Evolutionary conservation across 2,113 vertebrate species (phyloP), one percentile per base, ranked within the genome.

Genomic region (Talpa occidentalis): DNA sequence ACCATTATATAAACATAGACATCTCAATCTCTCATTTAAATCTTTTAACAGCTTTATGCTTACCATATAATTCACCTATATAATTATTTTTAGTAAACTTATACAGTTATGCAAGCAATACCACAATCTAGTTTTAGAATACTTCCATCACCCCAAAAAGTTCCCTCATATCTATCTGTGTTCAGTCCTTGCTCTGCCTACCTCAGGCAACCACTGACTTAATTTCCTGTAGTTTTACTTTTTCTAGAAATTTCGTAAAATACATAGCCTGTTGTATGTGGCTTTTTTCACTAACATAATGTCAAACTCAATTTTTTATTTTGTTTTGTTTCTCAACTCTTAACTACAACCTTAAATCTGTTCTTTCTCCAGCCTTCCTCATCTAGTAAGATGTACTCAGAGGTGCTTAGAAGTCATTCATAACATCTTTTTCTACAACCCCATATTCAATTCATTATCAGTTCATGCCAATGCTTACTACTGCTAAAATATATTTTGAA

Each of bases 401-500:
- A 56, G 24, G 54, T 21, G 19, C 54, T 56, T 56, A 47, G 30
- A 67, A 69, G 16, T 52, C 64, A 90, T 40, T 52, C 70, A 94
- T 80, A 85, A 42, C 14, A 85, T 88, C 54, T 83, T 86, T 79
- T 89, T 72, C 44, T 91, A 19, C 11, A 60, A 60, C 15, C 14
- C 42, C 26, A 72, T 19, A 49, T 76, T 40, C 35, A 59, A 21
- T 44, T 86, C 26, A 66, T 76, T 77, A 49, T 15, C 10, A 90
- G n/a, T 91, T 66, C 62, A 83, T 26, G 64, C 24, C 86, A 89
- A n/a, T 67, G 52, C 11, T 90, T 88, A 72, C 49, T 73, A 44
- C 37, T 16, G 73, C 56, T 37, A 93, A 94, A 86, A 47, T 83
- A 32, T 40, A 76, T 70, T 87, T 49, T 64, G 60, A 96, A 74